These are phyloP conservation scores for Stegodyphus mimosarum DNA, from an alignment of 1,140 invertebrate genomes.

Conservation along the genomic window DNA sequence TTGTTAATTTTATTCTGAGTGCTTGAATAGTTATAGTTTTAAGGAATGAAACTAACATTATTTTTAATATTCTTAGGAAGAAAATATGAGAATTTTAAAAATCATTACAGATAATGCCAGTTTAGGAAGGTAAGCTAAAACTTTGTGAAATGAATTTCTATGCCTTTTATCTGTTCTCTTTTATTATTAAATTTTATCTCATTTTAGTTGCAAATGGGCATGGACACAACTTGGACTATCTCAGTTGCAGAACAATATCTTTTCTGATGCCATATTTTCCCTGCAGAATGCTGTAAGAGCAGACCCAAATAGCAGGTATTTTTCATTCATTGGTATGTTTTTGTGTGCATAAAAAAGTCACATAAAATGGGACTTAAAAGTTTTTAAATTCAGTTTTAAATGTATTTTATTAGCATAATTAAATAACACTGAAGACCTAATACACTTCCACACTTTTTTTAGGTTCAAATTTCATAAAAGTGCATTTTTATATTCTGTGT, in stretches of 20 bases:
- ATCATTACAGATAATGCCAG: conserved; percentile 69
- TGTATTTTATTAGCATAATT: no score
- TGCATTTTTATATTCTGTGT: neutral
- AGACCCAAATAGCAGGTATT: conserved; percentile 76
- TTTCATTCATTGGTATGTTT: no score
- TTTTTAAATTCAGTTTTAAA: no score
- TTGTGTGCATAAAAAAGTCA: no score
- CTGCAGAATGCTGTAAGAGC: conserved; percentile 81
- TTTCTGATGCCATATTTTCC: conserved; percentile 78
- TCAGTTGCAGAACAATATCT: conserved; percentile 78
- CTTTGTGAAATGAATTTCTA: neutral
- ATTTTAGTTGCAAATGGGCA: conserved; percentile 77
- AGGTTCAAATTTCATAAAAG: neutral
- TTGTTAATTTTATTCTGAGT: no score
- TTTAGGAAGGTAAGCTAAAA: conserved; percentile 61
- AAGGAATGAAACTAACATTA: conserved; percentile 42
- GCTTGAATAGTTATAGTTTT: no score
- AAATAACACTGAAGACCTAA: no score
- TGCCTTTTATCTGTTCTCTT: neutral
- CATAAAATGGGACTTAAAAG: no score
- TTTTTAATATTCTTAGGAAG: conserved; percentile 69
- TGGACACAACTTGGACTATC: conserved; percentile 81
- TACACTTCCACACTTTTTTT: no score
- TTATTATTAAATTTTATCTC: neutral
- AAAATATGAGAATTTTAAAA: conserved; percentile 77